Evolutionary conservation across 2,113 vertebrate genomes (phyloP).

Genomic region (Monopterus albus): DNA sequence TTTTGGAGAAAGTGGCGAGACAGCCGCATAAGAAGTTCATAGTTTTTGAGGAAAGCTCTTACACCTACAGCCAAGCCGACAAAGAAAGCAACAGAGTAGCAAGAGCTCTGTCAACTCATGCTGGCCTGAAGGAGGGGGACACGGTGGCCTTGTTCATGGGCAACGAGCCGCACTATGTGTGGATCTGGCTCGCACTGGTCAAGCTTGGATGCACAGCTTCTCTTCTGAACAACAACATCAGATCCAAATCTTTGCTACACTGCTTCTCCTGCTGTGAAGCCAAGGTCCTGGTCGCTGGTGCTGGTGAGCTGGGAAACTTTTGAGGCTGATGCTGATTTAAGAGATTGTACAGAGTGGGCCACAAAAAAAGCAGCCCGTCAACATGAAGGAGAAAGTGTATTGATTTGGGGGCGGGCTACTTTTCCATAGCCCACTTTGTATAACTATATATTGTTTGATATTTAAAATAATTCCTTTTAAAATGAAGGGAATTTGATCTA

Average conservation of each 20-base stretch:
- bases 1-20: conserved; percentile 67
- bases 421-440: too few relatives aligned
- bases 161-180: conserved; percentile 82
- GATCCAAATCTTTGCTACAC: conserved; percentile 81
- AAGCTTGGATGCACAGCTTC: conserved; percentile 82
- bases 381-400: too few relatives aligned
- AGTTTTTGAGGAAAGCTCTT: conserved; percentile 75
- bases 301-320: too few relatives aligned
- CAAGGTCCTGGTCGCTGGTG: conserved; percentile 76
- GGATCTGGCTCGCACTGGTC: conserved; percentile 79
- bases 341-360: too few relatives aligned
- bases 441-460: too few relatives aligned
- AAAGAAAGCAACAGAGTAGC: conserved; percentile 77
- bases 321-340: too few relatives aligned
- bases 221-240: conserved; percentile 83
- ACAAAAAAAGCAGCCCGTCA: too few relatives aligned
- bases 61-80: conserved; percentile 80
- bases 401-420: too few relatives aligned
- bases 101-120: conserved; percentile 61
- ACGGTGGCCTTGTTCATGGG: conserved; percentile 78
- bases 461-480: too few relatives aligned
- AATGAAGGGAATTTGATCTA: too few relatives aligned
- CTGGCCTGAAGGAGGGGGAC: conserved; percentile 68
- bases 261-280: conserved; percentile 81
- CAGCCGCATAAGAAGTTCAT: conserved; percentile 81